phyloP scores from a whole-genome alignment of 2,113 vertebrate species.

The Corydoras sp. region DNA sequence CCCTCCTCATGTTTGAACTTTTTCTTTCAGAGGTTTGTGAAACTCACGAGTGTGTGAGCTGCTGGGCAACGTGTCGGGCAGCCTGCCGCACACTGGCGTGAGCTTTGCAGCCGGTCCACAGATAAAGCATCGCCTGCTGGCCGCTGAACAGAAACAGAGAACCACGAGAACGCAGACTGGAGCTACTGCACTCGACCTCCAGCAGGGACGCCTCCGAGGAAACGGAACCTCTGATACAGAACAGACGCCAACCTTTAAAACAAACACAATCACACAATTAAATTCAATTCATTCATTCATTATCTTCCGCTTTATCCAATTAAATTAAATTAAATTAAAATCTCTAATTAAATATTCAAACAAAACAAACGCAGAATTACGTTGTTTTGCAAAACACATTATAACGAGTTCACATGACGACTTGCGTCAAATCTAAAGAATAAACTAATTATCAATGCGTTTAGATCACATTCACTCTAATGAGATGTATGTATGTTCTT shows the following conservation, averaged over 20 bases:
- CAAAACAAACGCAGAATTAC: too few relatives aligned
- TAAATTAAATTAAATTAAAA: too few relatives aligned
- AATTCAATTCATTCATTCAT: too few relatives aligned
- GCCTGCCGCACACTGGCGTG: slow-evolving; percentile 57
- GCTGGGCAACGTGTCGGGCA: slow-evolving; percentile 55
- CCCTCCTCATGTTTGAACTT: too few relatives aligned
- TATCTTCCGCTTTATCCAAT: too few relatives aligned
- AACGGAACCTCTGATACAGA: slow-evolving; percentile 64
- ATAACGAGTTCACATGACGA: too few relatives aligned
- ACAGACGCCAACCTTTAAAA: slow-evolving; percentile 58
- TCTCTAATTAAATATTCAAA: too few relatives aligned
- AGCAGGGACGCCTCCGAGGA: slow-evolving; percentile 61
- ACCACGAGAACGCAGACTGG: slow-evolving; percentile 66
- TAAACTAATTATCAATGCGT: background rate
- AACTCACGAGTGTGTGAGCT: slow-evolving; percentile 60
- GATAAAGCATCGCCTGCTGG: slow-evolving; percentile 60
- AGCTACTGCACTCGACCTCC: slow-evolving; percentile 61
- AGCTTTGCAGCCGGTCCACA: slow-evolving; percentile 70
- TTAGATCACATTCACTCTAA: too few relatives aligned
- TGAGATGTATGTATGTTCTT: too few relatives aligned
- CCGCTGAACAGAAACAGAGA: slow-evolving; percentile 58
- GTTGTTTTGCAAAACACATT: too few relatives aligned
- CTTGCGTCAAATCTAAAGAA: too few relatives aligned
- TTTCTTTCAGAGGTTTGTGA: background rate
- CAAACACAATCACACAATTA: background rate